Evolutionary conservation across 2,113 vertebrate species (phyloP), one percentile per base, ranked within the genome.

Genomic region (Cariama cristata): DNA sequence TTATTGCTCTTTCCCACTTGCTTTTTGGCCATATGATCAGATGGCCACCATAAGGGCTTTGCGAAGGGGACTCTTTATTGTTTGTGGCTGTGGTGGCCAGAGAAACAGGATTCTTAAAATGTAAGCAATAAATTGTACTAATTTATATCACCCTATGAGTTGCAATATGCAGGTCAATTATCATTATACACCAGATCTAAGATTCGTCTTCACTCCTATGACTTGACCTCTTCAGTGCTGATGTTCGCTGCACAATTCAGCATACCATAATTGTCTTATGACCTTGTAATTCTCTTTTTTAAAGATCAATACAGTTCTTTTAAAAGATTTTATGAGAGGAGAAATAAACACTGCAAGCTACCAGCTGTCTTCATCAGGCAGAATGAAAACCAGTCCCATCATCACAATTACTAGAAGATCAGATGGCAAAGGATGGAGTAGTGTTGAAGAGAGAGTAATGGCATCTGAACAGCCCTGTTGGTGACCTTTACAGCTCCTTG

Each of bases 401-500:
- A 63, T 76, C 33, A 71, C 58, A 35, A 83, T 55, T 9, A 27
- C 19, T 3, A 56, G n/a, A 92, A 79, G 50, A 74, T 95, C 62
- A 32, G 76, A 58, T 81, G 49, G 59, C 66, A 79, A 49, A 79
- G 66, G 52, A 53, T 1, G 3, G 28, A 63, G 71, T 30, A 63
- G 42, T 7, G 26, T 4, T 49, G 35, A 58, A 69, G 59, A 52
- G 53, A 86, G 44, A 22, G 6, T 50, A 86, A 83, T 60, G 62
- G 90, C 75, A 91, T 60, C 81, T 79, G 59, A 74, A 76, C 56
- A 82, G 52, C 63, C 32, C 79, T 26, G 59, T 22, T 4, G 3
- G 81, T 74, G 91, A 95, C 88, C 80, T 96, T 79, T 52, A 63
- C 79, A 82, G 74, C 59, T 93, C 74, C 86, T 79, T 73, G 86